Conservation (phyloP, 2,113 vertebrate species). For the Trochalopteron elliotii region DNA sequence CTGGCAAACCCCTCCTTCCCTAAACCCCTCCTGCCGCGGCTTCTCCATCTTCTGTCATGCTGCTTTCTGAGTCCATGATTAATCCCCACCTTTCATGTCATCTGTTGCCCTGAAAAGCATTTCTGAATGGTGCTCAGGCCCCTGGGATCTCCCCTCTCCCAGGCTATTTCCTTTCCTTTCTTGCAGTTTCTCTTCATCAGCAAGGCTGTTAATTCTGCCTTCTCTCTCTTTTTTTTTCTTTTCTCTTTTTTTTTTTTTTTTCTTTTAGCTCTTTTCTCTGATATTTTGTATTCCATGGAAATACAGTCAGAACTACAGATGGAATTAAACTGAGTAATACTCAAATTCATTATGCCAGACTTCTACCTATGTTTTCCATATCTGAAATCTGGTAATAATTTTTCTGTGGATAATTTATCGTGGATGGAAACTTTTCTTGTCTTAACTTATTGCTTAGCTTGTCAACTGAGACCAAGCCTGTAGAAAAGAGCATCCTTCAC, state of each 20-base stretch:
- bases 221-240: not conserved
- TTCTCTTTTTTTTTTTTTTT: not conserved
- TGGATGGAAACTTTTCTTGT: not conserved
- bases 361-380: conserved; percentile 11
- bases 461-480: not conserved
- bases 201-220: not conserved
- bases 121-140: not conserved
- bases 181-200: not conserved
- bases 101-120: not conserved
- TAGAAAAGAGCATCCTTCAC: not conserved
- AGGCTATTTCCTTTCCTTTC: accelerated
- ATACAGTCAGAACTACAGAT: not conserved
- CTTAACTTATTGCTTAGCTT: not conserved
- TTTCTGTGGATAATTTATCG: not conserved
- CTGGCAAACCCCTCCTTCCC: not conserved
- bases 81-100: not conserved
- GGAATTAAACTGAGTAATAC: conserved; percentile 34
- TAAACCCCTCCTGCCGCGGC: not conserved
- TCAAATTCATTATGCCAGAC: not conserved
- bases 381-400: not conserved
- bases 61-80: not conserved
- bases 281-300: not conserved
- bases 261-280: not conserved
- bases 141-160: not conserved
- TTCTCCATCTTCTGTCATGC: not conserved